Evolutionary conservation across 2,888 invertebrate species (phyloP), one percentile per base, ranked within the genome.

Genomic region (Eugnorisma glareosa): DNA sequence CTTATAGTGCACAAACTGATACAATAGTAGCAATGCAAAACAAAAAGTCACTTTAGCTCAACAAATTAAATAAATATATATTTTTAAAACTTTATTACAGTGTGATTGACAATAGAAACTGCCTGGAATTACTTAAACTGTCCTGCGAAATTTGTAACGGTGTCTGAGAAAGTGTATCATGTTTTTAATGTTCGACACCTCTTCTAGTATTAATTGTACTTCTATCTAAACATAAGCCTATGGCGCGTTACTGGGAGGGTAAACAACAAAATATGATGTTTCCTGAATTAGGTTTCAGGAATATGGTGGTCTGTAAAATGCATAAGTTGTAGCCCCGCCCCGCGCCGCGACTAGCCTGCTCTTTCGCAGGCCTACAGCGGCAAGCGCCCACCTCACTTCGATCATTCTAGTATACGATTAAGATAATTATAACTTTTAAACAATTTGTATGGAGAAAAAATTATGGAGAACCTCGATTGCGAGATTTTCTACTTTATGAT

Each of bases 391-490:
- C 88, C 89, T 88, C 88, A 84, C 69, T 82, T 81, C 73, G 40
- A 87, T 88, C 77, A 83, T 87, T 80, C 82, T 89, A 84, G 88
- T 88, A 88, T 88, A 88, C 88, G 88, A 88, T 79, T 88, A 85
- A 82, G 64, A 81, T 77, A 59, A n/a, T n/a, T 35, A 75, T 75
- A 75, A 79, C 21, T 74, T 66, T 40, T 73, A 68, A 79, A 82
- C 40, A 45, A 64, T 86, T 79, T 76, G 51, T 71, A 77, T 68
- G 77, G 67, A 85, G n/a, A 83, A 75, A 77, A 54, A 73, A 70
- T 45, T 73, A 71, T 64, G 68, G 70, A 75, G 74, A 64, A 73
- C 75, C 45, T 77, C 51, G 71, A 77, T 64, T 75, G 43, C 61
- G 76, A 78, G 75, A 77, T 81, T 84, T 82, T 88, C 80, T 87